phyloP scores from a whole-genome alignment of 2,797 vertebrate species.

The Scomberomorus guttatus region DNA sequence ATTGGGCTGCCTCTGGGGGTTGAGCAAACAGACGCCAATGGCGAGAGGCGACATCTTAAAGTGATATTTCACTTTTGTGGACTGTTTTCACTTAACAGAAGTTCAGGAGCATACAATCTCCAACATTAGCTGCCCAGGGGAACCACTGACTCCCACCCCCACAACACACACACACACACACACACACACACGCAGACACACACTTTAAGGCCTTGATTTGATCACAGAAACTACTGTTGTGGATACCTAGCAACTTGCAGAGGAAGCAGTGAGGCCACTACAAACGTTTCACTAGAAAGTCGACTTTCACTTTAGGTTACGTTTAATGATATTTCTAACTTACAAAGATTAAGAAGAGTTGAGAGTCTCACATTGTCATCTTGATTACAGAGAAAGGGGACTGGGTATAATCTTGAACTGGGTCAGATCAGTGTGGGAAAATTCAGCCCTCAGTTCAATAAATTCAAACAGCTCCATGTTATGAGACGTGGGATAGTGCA shows the following conservation, averaged over 20 bases:
- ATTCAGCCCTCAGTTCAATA: conserved; percentile 81
- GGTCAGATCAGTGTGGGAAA: conserved; percentile 83
- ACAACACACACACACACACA: conserved; percentile 19
- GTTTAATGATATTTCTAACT: conserved; percentile 59
- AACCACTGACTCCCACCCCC: conserved; percentile 21
- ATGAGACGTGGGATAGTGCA: conserved; percentile 84
- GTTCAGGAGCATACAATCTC: conserved; percentile 69
- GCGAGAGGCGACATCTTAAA: conserved; percentile 72
- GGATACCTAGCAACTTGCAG: conserved; percentile 31
- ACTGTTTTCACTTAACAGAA: conserved; percentile 77
- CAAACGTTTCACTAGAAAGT: conserved; percentile 21
- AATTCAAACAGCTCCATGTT: conserved; percentile 81
- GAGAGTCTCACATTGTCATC: conserved; percentile 67
- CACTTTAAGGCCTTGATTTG: conserved; percentile 48
- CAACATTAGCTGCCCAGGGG: conserved; percentile 61
- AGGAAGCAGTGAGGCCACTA: conserved; percentile 16
- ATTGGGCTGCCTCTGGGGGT: conserved; percentile 68
- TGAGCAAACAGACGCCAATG: conserved; percentile 78
- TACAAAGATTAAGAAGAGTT: conserved; percentile 59
- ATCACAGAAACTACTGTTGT: conserved; percentile 43
- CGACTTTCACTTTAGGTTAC: conserved; percentile 40
- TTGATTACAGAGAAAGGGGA: conserved; percentile 64
- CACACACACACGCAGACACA: conserved; percentile 19
- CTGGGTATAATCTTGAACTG: conserved; percentile 66
- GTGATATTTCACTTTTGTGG: conserved; percentile 76